Evolutionary conservation across 1,140 invertebrate species (phyloP).

Genomic region (Pseudomyrmex concolor): DNA sequence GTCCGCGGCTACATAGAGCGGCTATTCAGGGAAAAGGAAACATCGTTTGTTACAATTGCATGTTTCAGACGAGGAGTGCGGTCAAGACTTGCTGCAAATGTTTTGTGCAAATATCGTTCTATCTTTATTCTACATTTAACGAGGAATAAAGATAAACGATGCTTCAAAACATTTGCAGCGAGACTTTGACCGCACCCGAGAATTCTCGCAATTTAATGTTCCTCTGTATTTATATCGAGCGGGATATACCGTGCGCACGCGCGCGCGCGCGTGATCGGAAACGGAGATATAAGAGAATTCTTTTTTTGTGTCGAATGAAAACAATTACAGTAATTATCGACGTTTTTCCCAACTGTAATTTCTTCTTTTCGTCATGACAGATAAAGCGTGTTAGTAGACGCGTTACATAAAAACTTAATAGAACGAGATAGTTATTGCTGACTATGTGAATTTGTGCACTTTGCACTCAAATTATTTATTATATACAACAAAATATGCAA

Average conservation of each 20-base stretch:
- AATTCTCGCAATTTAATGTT: constrained; percentile 22
- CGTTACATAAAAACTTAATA: not conserved
- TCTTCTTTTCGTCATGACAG: not conserved
- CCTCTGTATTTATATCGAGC: constrained; percentile 18
- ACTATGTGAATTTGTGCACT: not conserved
- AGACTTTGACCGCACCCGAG: too few species aligned
- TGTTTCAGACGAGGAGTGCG: too few species aligned
- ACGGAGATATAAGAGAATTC: too few species aligned
- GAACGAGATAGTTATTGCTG: not conserved
- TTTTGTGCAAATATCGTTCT: too few species aligned
- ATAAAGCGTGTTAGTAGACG: not conserved
- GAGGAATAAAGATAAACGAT: too few species aligned
- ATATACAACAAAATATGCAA: not conserved
- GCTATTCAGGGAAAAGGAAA: not conserved
- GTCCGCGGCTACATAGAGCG: constrained; percentile 9
- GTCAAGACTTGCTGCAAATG: too few species aligned
- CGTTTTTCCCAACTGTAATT: not conserved
- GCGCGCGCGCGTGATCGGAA: too few species aligned
- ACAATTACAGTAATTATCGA: not conserved
- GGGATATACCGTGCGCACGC: not conserved
- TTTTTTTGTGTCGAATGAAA: not conserved
- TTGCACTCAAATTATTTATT: not conserved
- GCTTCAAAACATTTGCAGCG: too few species aligned
- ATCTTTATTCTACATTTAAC: too few species aligned
- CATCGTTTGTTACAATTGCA: not conserved